A percentile compares a stretch with the other conserved stretches of the same genome.
Conservation (phyloP, 2,888 invertebrate genomes). For the Thymelicus lineola region DNA sequence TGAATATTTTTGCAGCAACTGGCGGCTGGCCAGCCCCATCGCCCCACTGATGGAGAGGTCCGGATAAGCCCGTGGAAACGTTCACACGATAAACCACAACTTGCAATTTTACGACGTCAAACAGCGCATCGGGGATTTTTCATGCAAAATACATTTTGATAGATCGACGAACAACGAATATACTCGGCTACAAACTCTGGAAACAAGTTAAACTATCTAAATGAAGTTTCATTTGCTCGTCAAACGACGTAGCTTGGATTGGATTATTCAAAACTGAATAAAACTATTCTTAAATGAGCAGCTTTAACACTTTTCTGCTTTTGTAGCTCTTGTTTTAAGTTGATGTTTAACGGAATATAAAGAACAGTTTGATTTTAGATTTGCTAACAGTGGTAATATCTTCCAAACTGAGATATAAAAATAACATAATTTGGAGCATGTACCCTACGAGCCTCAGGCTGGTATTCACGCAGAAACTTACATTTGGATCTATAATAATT, state of each 20-base stretch:
- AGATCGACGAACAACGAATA: not conserved
- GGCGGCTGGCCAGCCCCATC: conserved; percentile 25
- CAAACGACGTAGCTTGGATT: not conserved
- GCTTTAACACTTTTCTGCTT: not conserved
- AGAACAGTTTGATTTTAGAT: not conserved
- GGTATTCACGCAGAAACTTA: not conserved
- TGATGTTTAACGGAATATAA: not conserved
- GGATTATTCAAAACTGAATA: not conserved
- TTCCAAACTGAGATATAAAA: not conserved
- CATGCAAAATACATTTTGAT: conserved; percentile 17
- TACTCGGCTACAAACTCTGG: not conserved
- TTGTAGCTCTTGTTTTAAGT: not conserved
- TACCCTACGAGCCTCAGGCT: not conserved
- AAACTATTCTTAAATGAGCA: not conserved
- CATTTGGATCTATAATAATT: not conserved
- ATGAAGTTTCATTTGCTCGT: not conserved
- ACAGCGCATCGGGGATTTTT: conserved; percentile 18
- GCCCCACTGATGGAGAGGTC: conserved; percentile 33
- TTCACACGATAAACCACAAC: conserved; percentile 35
- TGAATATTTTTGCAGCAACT: conserved; percentile 31
- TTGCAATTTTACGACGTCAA: conserved; percentile 29
- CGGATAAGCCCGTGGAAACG: conserved; percentile 30
- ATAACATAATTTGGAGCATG: not conserved
- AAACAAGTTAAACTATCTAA: not conserved
- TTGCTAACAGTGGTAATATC: not conserved